Conservation (phyloP, 2,113 vertebrate species). For the Chaenogobius annularis region DNA sequence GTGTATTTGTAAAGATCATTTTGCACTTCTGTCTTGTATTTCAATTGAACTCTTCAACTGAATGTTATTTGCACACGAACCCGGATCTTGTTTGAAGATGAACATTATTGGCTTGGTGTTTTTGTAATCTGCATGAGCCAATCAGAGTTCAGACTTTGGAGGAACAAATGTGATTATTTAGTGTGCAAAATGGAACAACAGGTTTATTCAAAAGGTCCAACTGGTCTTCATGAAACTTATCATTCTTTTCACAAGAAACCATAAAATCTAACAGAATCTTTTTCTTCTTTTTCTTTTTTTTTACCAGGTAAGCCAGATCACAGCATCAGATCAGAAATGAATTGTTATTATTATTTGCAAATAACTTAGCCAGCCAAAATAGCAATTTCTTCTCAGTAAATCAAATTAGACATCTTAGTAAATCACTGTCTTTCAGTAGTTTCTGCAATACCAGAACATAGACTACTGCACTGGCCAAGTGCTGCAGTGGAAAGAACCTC, state of each 20-base stretch:
- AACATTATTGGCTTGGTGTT: background rate
- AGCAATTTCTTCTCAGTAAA: background rate
- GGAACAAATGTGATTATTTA: background rate
- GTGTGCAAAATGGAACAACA: background rate
- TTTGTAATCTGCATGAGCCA: background rate
- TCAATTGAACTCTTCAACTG: too few relatives aligned
- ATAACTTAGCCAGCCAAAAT: too few relatives aligned
- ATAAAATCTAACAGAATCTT: too few relatives aligned
- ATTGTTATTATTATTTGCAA: too few relatives aligned
- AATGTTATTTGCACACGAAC: too few relatives aligned
- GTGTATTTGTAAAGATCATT: background rate
- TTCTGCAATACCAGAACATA: background rate
- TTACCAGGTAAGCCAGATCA: too few relatives aligned
- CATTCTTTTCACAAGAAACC: background rate
- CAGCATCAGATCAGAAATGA: background rate
- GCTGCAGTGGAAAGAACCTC: too few relatives aligned
- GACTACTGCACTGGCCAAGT: too few relatives aligned
- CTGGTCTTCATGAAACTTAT: background rate
- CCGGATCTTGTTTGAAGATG: background rate
- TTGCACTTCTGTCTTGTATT: too few relatives aligned
- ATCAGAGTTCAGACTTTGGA: background rate
- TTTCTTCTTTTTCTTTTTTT: too few relatives aligned
- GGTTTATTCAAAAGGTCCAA: background rate
- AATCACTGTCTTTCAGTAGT: background rate
- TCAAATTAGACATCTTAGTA: background rate